Conservation (phyloP, 2,797 vertebrate genomes). For the Enteromius unitaeniatus region DNA sequence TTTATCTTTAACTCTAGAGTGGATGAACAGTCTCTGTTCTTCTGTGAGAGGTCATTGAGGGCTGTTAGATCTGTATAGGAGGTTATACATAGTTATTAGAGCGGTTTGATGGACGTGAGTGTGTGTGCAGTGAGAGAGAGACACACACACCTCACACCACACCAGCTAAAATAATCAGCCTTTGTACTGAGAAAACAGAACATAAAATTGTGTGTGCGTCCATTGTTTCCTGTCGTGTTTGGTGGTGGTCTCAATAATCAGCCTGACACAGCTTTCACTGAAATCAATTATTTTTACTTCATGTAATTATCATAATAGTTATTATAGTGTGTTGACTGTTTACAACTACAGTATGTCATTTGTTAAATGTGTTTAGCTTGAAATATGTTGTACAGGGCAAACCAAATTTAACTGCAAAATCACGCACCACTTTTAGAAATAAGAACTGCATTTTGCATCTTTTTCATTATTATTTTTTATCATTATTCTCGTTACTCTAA, state of each 20-base stretch:
- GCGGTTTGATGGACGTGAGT: neutral
- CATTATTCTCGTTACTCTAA: neutral
- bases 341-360: neutral
- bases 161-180: slow-evolving; percentile 39
- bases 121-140: neutral
- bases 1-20: slow-evolving; percentile 18
- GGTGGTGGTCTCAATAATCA: slow-evolving; percentile 1
- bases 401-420: neutral
- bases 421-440: no score
- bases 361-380: neutral
- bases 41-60: neutral
- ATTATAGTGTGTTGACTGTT: neutral
- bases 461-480: neutral
- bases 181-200: slow-evolving; percentile 35
- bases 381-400: neutral
- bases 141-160: slow-evolving; percentile 20
- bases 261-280: neutral
- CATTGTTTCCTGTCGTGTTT: slow-evolving; percentile 34
- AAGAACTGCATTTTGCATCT: neutral
- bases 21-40: slow-evolving; percentile 24
- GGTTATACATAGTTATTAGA: slow-evolving; percentile 6
- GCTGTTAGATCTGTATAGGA: neutral
- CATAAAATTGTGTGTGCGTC: neutral
- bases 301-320: neutral
- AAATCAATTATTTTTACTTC: neutral